phyloP scores from a whole-genome alignment of 2,797 vertebrate species.

The Euthynnus affinis region DNA sequence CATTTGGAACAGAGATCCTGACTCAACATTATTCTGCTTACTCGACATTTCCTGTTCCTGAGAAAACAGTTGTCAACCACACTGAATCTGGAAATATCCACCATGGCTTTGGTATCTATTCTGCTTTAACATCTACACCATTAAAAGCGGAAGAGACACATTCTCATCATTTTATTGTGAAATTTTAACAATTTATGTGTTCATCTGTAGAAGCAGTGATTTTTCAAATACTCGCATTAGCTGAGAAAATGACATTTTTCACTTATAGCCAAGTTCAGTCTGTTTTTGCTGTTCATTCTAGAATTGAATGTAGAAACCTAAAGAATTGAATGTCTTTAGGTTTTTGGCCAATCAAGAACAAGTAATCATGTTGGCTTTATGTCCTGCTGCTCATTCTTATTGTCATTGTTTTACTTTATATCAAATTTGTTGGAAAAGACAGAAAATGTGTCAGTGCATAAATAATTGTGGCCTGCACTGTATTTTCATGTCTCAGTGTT shows the following conservation, averaged over 20 bases:
- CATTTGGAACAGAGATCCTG: constrained; percentile 15
- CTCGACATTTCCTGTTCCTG: constrained; percentile 73
- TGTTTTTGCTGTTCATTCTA: too few relatives aligned
- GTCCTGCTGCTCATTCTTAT: too few relatives aligned
- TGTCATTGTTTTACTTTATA: background rate
- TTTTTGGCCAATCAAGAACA: too few relatives aligned
- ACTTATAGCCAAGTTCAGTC: too few relatives aligned
- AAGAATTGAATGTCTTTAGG: too few relatives aligned
- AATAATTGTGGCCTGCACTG: background rate
- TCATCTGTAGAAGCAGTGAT: too few relatives aligned
- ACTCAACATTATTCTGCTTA: constrained; percentile 56
- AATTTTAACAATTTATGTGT: too few relatives aligned
- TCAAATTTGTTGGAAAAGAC: background rate
- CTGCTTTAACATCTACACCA: constrained; percentile 17
- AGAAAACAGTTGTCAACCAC: constrained; percentile 19
- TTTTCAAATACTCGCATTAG: too few relatives aligned
- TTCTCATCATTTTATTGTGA: too few relatives aligned
- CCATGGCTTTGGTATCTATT: background rate
- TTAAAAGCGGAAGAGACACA: background rate
- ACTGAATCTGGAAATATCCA: constrained; percentile 36
- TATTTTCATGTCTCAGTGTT: background rate
- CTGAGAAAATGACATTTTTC: too few relatives aligned
- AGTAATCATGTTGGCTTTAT: too few relatives aligned
- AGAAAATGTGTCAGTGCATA: background rate
- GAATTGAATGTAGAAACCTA: too few relatives aligned